A percentile compares a stretch with the other conserved stretches of the same genome.
These are phyloP conservation scores for Calyptommatus sinebrachiatus DNA, from an alignment of 2,113 vertebrate species.

Conservation along the genomic window DNA sequence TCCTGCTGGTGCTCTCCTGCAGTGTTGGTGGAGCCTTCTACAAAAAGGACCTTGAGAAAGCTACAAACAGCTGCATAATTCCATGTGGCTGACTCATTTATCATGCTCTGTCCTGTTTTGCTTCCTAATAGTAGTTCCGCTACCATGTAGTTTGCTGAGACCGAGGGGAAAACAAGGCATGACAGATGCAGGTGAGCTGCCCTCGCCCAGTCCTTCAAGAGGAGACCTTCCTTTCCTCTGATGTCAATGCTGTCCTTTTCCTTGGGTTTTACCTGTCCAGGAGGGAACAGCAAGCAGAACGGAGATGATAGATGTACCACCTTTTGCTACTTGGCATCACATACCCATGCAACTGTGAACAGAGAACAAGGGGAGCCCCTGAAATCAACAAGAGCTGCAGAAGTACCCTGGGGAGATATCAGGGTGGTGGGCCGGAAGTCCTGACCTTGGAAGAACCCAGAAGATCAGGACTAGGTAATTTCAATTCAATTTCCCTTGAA, in stretches of 20 bases:
- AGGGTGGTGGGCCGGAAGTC: too few relatives aligned
- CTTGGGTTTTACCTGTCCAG: neutral
- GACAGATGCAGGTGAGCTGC: neutral
- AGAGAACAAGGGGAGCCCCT: too few relatives aligned
- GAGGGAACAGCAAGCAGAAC: neutral
- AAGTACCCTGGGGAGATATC: too few relatives aligned
- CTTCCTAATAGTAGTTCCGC: neutral
- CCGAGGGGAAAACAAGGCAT: neutral
- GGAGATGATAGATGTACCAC: too few relatives aligned
- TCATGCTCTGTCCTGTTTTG: too few relatives aligned
- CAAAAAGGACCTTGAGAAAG: neutral
- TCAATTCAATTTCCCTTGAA: too few relatives aligned
- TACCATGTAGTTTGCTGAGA: neutral
- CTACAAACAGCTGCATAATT: neutral
- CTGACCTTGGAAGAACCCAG: too few relatives aligned
- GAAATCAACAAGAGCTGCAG: too few relatives aligned
- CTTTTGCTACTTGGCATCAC: too few relatives aligned
- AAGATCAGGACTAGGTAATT: too few relatives aligned
- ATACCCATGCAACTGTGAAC: too few relatives aligned
- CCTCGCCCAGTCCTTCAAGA: neutral
- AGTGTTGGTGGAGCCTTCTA: neutral
- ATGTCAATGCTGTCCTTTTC: neutral
- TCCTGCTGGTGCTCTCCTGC: neutral
- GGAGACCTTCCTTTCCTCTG: neutral
- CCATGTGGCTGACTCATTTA: too few relatives aligned